phyloP scores from a whole-genome alignment of 2,888 invertebrate species.

The Desoria tigrina region DNA sequence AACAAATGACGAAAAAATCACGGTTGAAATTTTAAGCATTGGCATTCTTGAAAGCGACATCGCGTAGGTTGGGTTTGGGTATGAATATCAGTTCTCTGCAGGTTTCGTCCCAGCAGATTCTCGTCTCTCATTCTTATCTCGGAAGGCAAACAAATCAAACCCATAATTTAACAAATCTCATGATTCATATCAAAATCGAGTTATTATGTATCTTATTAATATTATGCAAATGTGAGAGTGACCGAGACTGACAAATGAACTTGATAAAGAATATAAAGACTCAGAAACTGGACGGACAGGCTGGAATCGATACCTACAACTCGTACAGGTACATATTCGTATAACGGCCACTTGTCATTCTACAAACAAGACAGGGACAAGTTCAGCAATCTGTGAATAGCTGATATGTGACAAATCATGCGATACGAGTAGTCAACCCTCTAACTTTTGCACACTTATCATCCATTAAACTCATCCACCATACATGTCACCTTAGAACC shows the following conservation, averaged over 20 bases:
- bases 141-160: too few species aligned
- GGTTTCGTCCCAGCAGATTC: too few species aligned
- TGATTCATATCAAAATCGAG: background rate
- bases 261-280: conserved; percentile 8
- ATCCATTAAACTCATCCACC: conserved; percentile 5
- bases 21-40: too few species aligned
- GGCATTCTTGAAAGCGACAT: too few species aligned
- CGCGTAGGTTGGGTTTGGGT: too few species aligned
- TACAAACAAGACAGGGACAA: conserved; percentile 10
- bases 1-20: too few species aligned
- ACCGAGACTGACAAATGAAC: conserved; percentile 4
- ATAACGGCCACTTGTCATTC: conserved; percentile 23
- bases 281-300: conserved; percentile 14
- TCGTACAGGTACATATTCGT: background rate
- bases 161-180: background rate
- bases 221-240: too few species aligned
- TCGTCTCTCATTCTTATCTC: too few species aligned
- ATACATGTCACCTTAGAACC: background rate
- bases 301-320: conserved; percentile 11
- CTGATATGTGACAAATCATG: conserved; percentile 11
- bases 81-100: too few species aligned
- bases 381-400: conserved; percentile 14
- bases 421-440: background rate
- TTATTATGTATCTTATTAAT: background rate
- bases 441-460: conserved; percentile 1